Evolutionary conservation across 2,113 vertebrate species (phyloP), one percentile per base, ranked within the genome.

Genomic region (Myotis yumanensis): DNA sequence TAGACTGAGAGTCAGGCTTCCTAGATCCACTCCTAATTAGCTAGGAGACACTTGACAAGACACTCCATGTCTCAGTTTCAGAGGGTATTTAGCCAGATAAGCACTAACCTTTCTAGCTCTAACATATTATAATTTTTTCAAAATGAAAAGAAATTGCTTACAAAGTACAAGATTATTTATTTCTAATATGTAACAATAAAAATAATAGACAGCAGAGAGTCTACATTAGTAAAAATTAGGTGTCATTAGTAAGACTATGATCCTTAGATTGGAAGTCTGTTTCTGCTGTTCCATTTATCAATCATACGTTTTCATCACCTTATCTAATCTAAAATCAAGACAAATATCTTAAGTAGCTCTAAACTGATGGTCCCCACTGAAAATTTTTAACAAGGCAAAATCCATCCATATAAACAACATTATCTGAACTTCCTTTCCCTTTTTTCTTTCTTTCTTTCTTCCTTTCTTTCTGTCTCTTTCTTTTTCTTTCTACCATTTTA

Each of bases 111-210:
- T 73, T 81, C 40, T 68, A 90, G 25, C 2, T 52, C 17, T 71
- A 64, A 32, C 11, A 90, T 82, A 59, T 37, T 69, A 11, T 52
- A 18, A 37, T 28, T 69, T 11, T 18, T 59, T 23, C 32, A 62
- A 93, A 86, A 71, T 69, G 30, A 94, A 93, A 82, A 79, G 18
- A 40, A 89, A 92, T 37, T 77, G 10, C 20, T 62, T 76, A 32
- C 10, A 82, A 40, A 86, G 54, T 86, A 32, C 1, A 77, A 40
- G 68, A 15, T 9, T 77, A 59, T 69, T 85, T 90, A 73, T 2
- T 43, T 87, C 72, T 72, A 80, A 54, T 28, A 52, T 28, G 3
- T 77, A 64, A 94, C 87, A 66, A 40, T 75, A 85, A 73, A 9
- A 86, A 88, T 48, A 93, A 92, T 43, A 80, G 22, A 86, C 2